phyloP scores from a whole-genome alignment of 2,888 invertebrate species.

The Drosophila leonis region DNA sequence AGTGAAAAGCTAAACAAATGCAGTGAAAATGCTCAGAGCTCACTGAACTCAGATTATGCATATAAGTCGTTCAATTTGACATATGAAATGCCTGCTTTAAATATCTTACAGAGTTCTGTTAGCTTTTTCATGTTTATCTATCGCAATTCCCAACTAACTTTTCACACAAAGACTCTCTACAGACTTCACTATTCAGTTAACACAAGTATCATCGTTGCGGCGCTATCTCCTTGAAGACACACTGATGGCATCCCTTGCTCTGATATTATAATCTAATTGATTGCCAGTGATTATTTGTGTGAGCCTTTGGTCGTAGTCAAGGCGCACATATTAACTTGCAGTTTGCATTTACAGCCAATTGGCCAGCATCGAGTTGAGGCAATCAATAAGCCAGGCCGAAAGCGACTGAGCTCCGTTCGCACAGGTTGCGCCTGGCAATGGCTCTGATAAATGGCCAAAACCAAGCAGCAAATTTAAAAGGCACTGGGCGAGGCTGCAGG shows the following conservation, averaged over 20 bases:
- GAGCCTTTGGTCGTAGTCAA: slow-evolving; percentile 9
- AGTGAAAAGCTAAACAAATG: neutral
- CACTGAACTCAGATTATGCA: neutral
- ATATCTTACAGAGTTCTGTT: neutral
- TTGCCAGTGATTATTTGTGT: slow-evolving; percentile 12
- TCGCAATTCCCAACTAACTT: neutral
- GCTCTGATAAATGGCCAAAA: slow-evolving; percentile 45
- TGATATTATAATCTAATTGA: slow-evolving; percentile 2
- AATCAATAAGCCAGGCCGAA: slow-evolving; percentile 35
- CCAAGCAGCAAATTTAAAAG: slow-evolving; percentile 39
- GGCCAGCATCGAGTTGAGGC: slow-evolving; percentile 27
- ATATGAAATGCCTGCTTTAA: neutral
- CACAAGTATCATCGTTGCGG: neutral
- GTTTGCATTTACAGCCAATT: slow-evolving; percentile 18
- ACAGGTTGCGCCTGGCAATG: slow-evolving; percentile 19
- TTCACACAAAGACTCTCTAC: neutral
- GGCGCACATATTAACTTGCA: slow-evolving; percentile 25
- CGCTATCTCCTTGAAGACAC: neutral
- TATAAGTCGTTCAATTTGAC: neutral
- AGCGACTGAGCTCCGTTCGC: slow-evolving; percentile 18
- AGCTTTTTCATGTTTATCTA: neutral
- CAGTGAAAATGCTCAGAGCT: neutral
- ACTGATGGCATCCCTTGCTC: neutral
- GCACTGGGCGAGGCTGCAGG: slow-evolving; percentile 10
- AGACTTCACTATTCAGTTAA: neutral